phyloP scores from a whole-genome alignment of 2,113 vertebrate genomes.

The Muntiacus muntjak region DNA sequence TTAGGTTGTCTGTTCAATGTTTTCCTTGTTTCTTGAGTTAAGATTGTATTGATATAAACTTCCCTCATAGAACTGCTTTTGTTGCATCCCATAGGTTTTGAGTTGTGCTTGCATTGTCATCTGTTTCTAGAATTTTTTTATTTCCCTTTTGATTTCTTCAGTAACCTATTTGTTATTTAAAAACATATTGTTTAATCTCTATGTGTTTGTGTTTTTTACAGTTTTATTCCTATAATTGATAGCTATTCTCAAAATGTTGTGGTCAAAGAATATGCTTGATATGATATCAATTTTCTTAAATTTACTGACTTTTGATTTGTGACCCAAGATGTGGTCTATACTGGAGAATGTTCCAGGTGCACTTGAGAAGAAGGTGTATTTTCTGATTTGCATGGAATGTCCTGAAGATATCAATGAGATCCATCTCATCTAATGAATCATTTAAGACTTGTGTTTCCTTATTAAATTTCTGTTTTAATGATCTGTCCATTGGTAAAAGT shows the following conservation, averaged over 20 bases:
- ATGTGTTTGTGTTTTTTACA: not conserved
- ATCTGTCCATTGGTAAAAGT: not conserved
- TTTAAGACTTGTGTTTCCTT: not conserved
- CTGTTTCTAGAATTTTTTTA: not conserved
- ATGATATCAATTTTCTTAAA: not conserved
- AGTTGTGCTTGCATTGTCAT: not conserved
- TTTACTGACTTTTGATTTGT: not conserved
- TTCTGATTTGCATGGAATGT: not conserved
- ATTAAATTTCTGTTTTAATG: not conserved
- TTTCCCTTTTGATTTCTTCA: not conserved
- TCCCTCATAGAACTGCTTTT: not conserved
- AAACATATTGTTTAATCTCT: not conserved
- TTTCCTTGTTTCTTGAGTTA: not conserved
- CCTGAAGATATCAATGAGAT: not conserved
- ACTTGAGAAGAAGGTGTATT: not conserved
- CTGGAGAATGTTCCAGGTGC: not conserved
- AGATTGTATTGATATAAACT: not conserved
- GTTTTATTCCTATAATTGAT: not conserved
- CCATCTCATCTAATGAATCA: not conserved
- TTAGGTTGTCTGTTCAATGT: accelerated
- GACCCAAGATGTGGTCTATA: not conserved
- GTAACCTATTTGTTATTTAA: not conserved
- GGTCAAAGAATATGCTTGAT: not conserved
- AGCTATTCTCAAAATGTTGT: not conserved
- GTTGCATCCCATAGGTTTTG: not conserved